Evolutionary conservation across 2,888 invertebrate species (phyloP).

Genomic region (Hymenopus coronatus): DNA sequence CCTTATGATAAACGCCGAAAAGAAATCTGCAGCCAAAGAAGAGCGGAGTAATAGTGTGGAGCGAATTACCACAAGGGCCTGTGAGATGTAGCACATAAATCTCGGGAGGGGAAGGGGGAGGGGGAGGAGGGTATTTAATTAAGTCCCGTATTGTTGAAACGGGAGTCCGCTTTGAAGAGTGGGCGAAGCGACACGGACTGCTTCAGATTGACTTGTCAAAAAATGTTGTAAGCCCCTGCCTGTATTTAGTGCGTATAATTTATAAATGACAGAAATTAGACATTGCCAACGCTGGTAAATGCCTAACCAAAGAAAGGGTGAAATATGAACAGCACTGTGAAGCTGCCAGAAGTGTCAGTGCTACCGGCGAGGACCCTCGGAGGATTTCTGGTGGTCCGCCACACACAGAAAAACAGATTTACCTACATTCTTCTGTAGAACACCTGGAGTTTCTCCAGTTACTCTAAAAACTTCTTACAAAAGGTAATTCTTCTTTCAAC

Average conservation of each 20-base stretch:
- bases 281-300: background rate
- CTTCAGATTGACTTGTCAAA: background rate
- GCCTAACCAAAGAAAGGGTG: background rate
- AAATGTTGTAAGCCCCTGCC: background rate
- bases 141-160: background rate
- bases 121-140: background rate
- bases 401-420: too few species aligned
- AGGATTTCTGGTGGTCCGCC: too few species aligned
- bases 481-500: too few species aligned
- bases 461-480: too few species aligned
- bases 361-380: too few species aligned
- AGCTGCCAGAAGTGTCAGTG: background rate
- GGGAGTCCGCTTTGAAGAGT: background rate
- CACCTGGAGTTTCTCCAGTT: too few species aligned
- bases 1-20: background rate
- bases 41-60: background rate
- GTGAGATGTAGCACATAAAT: background rate
- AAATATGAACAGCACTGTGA: background rate
- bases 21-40: background rate
- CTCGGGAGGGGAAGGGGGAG: background rate
- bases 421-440: too few species aligned
- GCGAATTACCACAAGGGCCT: background rate
- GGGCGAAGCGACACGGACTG: background rate
- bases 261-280: background rate
- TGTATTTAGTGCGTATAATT: background rate